Evolutionary conservation across 2,888 invertebrate species (phyloP), one percentile per base, ranked within the genome.

Genomic region (Neocrepidodera transversa): DNA sequence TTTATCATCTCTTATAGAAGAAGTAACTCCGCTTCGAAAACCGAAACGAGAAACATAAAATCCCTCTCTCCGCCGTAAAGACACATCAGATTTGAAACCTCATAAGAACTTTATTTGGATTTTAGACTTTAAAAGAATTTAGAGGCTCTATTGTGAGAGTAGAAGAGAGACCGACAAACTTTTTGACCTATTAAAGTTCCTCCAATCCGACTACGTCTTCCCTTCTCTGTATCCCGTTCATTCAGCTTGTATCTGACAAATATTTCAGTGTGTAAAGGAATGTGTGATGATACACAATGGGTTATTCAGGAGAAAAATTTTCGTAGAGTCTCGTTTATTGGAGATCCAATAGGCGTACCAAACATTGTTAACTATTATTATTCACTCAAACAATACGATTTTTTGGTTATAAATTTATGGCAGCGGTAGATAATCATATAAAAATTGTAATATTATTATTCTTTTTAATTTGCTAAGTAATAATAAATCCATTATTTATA

Each of bases 161-260:
- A n/a, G 32, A 40, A 38, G 11, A 30, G 23, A n/a, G 38, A 11
- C 16, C 30, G 55, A n/a, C 54, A 38, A 68, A 68, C 63, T 67
- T 63, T 61, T 62, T 69, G 70, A 68, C 68, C 70, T 68, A 69
- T 68, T 68, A 69, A 70, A 69, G 56, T 67, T 64, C 55, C 66
- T 63, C 56, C 64, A 64, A 64, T 67, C 65, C 61, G 54, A 48
- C 63, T 23, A 23, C 4, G 6, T 3, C 23, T 64, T 56, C 56
- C 28, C 59, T 26, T 43, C 6, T 6, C 6, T 23, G 23, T n/a
- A n/a, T n/a, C n/a, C n/a, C 45, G 50, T 57, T 62, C 45, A 55
- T 36, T 62, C 60, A 58, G 51, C 55, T 51, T 51, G 60, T 51
- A 58, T 62, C 62, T 50, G 50, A 63, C 63, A 67, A 67, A 66